Evolutionary conservation across 2,888 invertebrate genomes (phyloP), one percentile per base, ranked within the genome.

Genomic region (Dryadula phaetusa): DNA sequence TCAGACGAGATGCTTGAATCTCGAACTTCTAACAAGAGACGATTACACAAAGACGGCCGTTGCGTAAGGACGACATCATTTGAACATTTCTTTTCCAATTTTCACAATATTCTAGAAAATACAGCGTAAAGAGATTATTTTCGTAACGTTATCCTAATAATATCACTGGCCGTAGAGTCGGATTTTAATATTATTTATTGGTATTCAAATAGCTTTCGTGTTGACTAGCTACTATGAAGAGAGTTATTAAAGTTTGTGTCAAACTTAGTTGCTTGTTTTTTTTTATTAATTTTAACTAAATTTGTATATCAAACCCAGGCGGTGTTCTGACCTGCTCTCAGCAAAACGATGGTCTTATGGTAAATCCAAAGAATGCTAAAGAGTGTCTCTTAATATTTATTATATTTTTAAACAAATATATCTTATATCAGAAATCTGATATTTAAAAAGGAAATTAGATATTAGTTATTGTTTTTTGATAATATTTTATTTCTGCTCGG

Each of bases 151-250:
- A 37, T 32, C 53, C 37, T 53, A 63, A 53, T 46, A 47, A 47
- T 64, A 64, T 47, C 56, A 64, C 64, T 64, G 64, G 64, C 47
- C 58, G 37, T 49, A 20, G 25, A 64, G 20, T 63, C 32, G 56
- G 7, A 25, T 58, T 64, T 25, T 46, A 34, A 58, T 64, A 46
- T 47, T 34, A 18, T 3, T 20, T 37, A 46, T 28, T 10, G 32
- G 22, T 25, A 52, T 53, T 32, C 20, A 34, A 34, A 63, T 25
- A 47, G 37, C 42, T 28, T 56, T 46, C n/a, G 25, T 46, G 12
- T 64, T 64, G 56, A 64, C 56, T 64, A 58, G 64, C 47, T 28
- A 47, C 56, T 46, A 25, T 56, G 37, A 37, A 64, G 37, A 18
- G 47, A 25, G 40, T 53, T 40, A 14, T 34, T 64, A 10, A 37